Conservation (phyloP, 2,888 invertebrate genomes). For the Uloborus plumipes region DNA sequence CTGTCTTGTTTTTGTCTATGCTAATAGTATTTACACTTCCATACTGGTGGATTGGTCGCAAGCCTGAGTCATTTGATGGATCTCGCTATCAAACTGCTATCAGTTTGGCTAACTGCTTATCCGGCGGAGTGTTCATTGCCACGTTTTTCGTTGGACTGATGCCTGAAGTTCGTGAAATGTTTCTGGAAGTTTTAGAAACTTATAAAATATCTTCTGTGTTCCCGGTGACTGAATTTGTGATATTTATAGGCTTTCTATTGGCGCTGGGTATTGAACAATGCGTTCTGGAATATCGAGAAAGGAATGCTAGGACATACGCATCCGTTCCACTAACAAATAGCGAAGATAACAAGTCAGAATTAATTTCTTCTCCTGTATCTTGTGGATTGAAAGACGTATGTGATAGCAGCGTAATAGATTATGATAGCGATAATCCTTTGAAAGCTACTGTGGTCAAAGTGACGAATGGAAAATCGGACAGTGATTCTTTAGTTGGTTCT, state of each 20-base stretch:
- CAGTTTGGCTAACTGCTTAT: conserved; percentile 69
- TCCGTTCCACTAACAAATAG: conserved; percentile 5
- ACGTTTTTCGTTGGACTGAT: conserved; percentile 70
- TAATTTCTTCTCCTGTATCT: conserved; percentile 8
- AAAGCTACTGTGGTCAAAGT: conserved; percentile 14
- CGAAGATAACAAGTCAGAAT: conserved; percentile 21
- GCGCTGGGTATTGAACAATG: conserved; percentile 68
- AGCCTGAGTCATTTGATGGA: conserved; percentile 31
- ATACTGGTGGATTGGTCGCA: conserved; percentile 55
- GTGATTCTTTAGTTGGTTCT: conserved; percentile 26
- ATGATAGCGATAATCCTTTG: conserved; percentile 37
- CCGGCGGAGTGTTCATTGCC: conserved; percentile 71
- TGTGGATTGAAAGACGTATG: conserved; percentile 24
- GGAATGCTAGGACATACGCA: conserved; percentile 18
- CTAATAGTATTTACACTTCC: conserved; percentile 57
- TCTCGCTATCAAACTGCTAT: conserved; percentile 58
- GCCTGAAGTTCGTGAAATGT: conserved; percentile 69
- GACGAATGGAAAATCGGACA: neutral
- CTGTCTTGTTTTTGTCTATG: conserved; percentile 63
- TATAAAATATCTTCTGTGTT: conserved; percentile 50
- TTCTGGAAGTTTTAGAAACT: conserved; percentile 64
- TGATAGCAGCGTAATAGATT: conserved; percentile 25
- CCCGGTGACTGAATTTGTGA: conserved; percentile 67
- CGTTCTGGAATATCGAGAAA: conserved; percentile 53
- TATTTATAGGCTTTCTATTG: conserved; percentile 68